These are phyloP conservation scores for Hapalemur alaotrensis DNA, from an alignment of 2,797 vertebrate species.

Conservation along the genomic window DNA sequence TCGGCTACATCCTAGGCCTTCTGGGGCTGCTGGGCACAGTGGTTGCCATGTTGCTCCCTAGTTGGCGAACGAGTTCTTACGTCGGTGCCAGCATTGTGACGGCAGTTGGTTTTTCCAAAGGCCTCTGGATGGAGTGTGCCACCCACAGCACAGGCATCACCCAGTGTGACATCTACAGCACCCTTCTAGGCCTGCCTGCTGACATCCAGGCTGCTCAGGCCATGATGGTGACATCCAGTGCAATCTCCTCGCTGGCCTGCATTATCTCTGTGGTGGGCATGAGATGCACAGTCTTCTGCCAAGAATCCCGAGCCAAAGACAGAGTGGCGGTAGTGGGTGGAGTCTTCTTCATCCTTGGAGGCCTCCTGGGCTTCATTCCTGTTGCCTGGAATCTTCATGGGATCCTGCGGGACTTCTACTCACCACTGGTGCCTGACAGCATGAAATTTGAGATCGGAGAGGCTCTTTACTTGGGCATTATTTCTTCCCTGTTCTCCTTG, in stretches of 20 bases:
- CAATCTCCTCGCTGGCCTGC: constrained; percentile 89
- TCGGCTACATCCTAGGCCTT: constrained; percentile 92
- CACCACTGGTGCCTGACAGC: constrained; percentile 87
- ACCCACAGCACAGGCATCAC: constrained; percentile 95
- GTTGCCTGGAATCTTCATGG: constrained; percentile 94
- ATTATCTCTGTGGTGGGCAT: constrained; percentile 89
- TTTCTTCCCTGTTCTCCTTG: constrained; percentile 91
- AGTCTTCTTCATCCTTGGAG: constrained; percentile 87
- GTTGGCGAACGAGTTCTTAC: constrained; percentile 93
- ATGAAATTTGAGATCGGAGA: constrained; percentile 95
- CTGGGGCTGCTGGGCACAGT: constrained; percentile 92
- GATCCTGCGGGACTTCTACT: constrained; percentile 93
- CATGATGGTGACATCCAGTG: constrained; percentile 94
- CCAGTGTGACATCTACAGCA: constrained; percentile 97
- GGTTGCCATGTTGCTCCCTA: constrained; percentile 91
- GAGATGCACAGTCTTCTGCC: constrained; percentile 94
- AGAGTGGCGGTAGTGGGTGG: constrained; percentile 90
- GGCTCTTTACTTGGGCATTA: constrained; percentile 93
- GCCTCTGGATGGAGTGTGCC: constrained; percentile 98
- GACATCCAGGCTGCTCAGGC: constrained; percentile 94
- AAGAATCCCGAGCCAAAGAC: constrained; percentile 87
- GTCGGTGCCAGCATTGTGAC: constrained; percentile 96
- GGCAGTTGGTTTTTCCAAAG: constrained; percentile 91
- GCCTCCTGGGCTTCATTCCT: constrained; percentile 92
- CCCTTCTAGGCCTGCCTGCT: constrained; percentile 90